Evolutionary conservation across 2,797 vertebrate genomes (phyloP), one percentile per base, ranked within the genome.

Genomic region (Gymnocypris eckloni): DNA sequence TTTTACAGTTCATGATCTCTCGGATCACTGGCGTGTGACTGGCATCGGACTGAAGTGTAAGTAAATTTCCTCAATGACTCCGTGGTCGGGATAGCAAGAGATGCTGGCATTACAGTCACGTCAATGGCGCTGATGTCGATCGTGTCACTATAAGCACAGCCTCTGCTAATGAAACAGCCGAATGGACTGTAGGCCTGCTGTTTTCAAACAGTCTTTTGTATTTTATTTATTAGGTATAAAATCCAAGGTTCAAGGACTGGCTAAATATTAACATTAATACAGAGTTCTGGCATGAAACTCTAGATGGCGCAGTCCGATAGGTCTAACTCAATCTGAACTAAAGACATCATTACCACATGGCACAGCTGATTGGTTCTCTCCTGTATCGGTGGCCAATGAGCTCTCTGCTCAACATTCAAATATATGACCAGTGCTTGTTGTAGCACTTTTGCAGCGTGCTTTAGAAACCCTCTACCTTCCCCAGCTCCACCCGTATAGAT

Each of bases 21-120:
- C 18, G 15, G 45, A 81, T 69, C 45, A 13, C 10, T 78, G 50
- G 48, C 5, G 2, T 33, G 50, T 43, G 64, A 50, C 25, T 79
- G 83, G 50, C 75, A 48, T 85, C 50, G 16, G 50, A 50, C 48
- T 52, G 28, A 70, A 20, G 48, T 56, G 64, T 66, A 52, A 83
- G 43, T 83, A 56, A 83, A 66, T 79, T 71, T 37, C 18, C 64
- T 69, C 64, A 33, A 45, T 71, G 75, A 71, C 64, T n/a, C 45
- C 59, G 37, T 33, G 33, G 73, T 52, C 43, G 20, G 15, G 48
- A 50, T 43, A 45, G 61, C 73, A 78, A 67, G n/a, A 84, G 83
- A 41, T 79, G 48, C 76, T 79, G 50, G 25, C 83, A 71, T 70
- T 59, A 16, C 48, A 69, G 50, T 28, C 75, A n/a, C 11, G 18